Percentiles rank a stretch among this genome's conserved stretches.
Conservation (phyloP, 2,888 invertebrate species). For the Pheosia gnoma region DNA sequence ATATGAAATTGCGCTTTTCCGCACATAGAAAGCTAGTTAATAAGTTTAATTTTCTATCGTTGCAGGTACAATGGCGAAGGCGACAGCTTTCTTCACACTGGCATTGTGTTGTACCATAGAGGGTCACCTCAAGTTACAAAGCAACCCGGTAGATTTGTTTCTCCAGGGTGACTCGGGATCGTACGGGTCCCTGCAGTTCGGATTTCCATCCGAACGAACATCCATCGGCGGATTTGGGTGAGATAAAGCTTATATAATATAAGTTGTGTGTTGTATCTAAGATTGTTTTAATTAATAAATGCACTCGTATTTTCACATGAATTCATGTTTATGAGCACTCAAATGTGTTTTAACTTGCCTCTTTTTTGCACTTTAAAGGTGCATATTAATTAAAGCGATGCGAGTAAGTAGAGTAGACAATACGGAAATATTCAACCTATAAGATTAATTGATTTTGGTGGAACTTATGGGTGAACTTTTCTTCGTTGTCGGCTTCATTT, state of each 20-base stretch:
- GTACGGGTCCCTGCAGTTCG: conserved; percentile 40
- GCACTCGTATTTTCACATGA: conserved; percentile 26
- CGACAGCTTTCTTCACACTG: conserved; percentile 36
- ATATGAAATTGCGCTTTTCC: background rate
- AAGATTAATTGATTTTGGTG: no score
- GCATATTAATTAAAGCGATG: no score
- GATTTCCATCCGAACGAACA: conserved; percentile 50
- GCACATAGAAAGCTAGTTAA: conserved; percentile 8
- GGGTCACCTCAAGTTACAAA: conserved; percentile 32
- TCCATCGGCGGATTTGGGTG: conserved; percentile 67
- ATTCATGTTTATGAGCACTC: conserved; percentile 13
- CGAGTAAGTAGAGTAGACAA: no score
- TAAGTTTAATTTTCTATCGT: conserved; percentile 30
- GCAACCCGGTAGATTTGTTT: conserved; percentile 33
- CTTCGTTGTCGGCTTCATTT: no score
- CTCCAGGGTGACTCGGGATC: conserved; percentile 37
- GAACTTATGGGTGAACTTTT: no score
- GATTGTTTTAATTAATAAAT: background rate
- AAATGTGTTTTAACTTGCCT: no score
- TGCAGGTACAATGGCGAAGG: conserved; percentile 52
- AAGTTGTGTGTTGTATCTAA: no score
- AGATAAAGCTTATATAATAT: conserved; percentile 20
- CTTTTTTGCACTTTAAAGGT: no score
- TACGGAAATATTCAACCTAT: no score
- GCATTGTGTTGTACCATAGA: conserved; percentile 42